phyloP scores from a whole-genome alignment of 2,888 invertebrate genomes.

The Taphrorychus bicolor region DNA sequence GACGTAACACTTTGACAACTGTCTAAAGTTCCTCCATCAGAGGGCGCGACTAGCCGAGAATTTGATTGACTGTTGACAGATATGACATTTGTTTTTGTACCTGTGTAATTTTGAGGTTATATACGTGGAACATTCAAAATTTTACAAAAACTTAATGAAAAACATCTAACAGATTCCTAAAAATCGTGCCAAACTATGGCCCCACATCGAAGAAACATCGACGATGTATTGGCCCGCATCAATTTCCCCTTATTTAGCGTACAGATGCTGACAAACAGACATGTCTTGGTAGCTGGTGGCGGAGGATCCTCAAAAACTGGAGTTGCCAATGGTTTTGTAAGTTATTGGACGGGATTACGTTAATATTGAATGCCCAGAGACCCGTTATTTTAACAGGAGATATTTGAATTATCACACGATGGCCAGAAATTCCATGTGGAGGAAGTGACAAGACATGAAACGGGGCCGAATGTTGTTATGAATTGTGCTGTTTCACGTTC shows the following conservation, averaged over 20 bases:
- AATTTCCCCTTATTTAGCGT: constrained; percentile 94
- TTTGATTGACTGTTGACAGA: not conserved
- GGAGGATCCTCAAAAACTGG: constrained; percentile 98
- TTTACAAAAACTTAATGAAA: constrained; percentile 21
- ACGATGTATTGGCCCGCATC: constrained; percentile 82
- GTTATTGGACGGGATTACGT: constrained; percentile 55
- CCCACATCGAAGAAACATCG: constrained; percentile 66
- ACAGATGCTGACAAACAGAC: constrained; percentile 88
- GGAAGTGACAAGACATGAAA: constrained; percentile 88
- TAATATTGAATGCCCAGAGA: not conserved
- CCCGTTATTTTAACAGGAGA: constrained; percentile 72
- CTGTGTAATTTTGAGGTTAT: constrained; percentile 54
- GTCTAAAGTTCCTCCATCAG: too few species aligned
- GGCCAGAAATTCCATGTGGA: constrained; percentile 84
- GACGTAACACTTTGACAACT: too few species aligned
- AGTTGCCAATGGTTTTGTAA: constrained; percentile 95
- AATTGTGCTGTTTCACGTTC: constrained; percentile 75
- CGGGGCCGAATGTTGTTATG: constrained; percentile 90
- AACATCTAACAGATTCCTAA: constrained; percentile 1
- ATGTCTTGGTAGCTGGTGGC: constrained; percentile 95
- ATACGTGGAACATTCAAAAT: constrained; percentile 52
- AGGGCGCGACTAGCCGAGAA: too few species aligned
- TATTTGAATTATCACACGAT: constrained; percentile 89
- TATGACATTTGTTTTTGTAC: too few species aligned
- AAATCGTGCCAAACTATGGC: constrained; percentile 63